Base-by-base conservation (phyloP, 2,797 vertebrate species). In the Hapalemur alaotrensis region DNA sequence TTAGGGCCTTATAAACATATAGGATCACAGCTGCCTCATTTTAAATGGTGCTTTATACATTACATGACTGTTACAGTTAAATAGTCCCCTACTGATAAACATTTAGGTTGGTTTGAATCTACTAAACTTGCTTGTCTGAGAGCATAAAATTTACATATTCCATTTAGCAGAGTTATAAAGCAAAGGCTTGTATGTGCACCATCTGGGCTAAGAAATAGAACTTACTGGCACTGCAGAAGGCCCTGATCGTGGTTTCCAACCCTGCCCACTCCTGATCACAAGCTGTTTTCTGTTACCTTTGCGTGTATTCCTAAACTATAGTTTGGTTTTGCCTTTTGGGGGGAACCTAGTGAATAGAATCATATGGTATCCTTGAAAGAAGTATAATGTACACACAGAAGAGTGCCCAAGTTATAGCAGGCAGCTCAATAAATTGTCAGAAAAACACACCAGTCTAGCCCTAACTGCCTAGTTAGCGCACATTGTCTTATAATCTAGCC, bases 31-130 rank as follows among this genome's bases (percentile, higher is more conserved):
- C 18, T 70, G 35, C 2, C 38, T 84, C 23, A 38, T 90, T 85
- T 79, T 87, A 67, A 69, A 57, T 54, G 43, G 32, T 35, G 8
- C 7, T 4, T 52, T 52, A 48, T 54, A 41, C 3, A 4, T 89
- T 84, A 50, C 28, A 25, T 83, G 50, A 61, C n/a, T 46, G n/a
- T 92, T 82, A 48, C 46, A 73, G 54, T 76, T 85, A 84, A 69
- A 65, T 61, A 72, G 75, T 43, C 28, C 22, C n/a, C 30, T 69
- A n/a, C 32, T 82, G 10, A 38, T 52, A 78, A 65, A 46, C 15
- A 41, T 63, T 72, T 57, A 79, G 23, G 61, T 79, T 72, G 43
- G 35, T 28, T 93, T 48, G 69, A 72, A 38, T 57, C 35, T 80
- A 23, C 41, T 61, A 48, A 79, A 59, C 57, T 75, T 8, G 23